These are phyloP conservation scores for Shargacucullia verbasci DNA, from an alignment of 2,888 invertebrate genomes.

Conservation along the genomic window DNA sequence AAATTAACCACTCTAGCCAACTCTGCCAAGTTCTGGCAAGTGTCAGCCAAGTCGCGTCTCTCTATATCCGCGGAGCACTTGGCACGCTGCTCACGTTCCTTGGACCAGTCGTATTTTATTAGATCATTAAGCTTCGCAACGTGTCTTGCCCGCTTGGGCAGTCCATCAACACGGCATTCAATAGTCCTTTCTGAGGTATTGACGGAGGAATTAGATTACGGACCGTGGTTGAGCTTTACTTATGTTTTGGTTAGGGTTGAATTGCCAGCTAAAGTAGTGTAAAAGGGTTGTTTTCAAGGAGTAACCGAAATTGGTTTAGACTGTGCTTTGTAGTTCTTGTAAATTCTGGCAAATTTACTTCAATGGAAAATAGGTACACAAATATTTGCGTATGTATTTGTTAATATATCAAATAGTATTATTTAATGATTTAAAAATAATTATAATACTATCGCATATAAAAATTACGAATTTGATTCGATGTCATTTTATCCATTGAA, in stretches of 20 bases:
- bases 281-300: slow-evolving; percentile 2
- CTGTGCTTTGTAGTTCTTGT: no score
- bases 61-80: slow-evolving; percentile 46
- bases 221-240: slow-evolving; percentile 31
- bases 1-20: slow-evolving; percentile 32
- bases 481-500: no score
- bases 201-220: slow-evolving; percentile 53
- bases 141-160: slow-evolving; percentile 62
- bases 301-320: no score
- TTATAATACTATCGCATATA: no score
- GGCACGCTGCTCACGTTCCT: slow-evolving; percentile 65
- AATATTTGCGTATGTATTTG: no score
- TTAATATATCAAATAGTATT: no score
- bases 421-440: no score
- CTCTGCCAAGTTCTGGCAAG: slow-evolving; percentile 21
- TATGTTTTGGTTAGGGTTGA: slow-evolving; percentile 27
- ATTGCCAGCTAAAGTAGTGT: slow-evolving; percentile 11
- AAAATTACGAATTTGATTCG: no score
- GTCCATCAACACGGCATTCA: slow-evolving; percentile 72
- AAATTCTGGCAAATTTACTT: no score
- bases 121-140: slow-evolving; percentile 74
- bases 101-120: slow-evolving; percentile 75
- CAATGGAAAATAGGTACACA: no score
- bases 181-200: slow-evolving; percentile 50
- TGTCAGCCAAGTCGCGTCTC: slow-evolving; percentile 33